These are phyloP conservation scores for Notiomystis cincta DNA, from an alignment of 2,113 vertebrate genomes.

Conservation along the genomic window DNA sequence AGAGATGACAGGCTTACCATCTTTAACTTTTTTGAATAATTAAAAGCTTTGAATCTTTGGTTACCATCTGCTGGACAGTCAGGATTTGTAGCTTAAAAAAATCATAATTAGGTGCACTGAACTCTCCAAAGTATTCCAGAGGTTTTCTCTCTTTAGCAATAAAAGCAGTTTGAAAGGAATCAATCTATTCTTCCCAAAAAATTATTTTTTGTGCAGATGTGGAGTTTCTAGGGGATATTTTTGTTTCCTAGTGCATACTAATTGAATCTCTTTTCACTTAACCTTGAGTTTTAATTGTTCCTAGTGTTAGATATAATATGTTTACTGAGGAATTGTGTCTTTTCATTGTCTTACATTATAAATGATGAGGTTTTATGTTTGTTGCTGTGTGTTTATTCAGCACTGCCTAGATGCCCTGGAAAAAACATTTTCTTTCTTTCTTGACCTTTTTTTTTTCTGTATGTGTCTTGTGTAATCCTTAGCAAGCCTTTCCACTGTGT, in stretches of 20 bases:
- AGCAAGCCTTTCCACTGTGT: not conserved
- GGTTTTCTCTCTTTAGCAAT: not conserved
- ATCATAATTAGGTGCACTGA: not conserved
- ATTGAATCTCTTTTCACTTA: not conserved
- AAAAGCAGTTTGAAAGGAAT: not conserved
- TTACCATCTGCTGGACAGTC: conserved; percentile 11
- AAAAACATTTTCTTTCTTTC: not conserved
- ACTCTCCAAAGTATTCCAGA: not conserved
- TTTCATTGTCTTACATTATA: not conserved
- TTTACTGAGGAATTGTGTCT: not conserved
- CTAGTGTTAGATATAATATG: not conserved
- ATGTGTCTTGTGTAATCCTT: not conserved
- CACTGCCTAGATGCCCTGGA: not conserved
- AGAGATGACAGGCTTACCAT: not conserved
- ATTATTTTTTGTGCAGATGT: not conserved
- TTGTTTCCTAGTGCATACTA: not conserved
- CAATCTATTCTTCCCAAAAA: not conserved
- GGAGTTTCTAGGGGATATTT: not conserved
- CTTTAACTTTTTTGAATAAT: not conserved
- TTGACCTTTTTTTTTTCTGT: not conserved
- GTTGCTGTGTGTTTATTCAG: not conserved
- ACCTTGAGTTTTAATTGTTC: not conserved
- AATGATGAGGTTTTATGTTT: not conserved
- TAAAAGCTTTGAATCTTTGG: not conserved
- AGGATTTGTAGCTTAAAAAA: not conserved